These are phyloP conservation scores for Callyntrura guangdongensis DNA, from an alignment of 2,888 invertebrate genomes.

Conservation along the genomic window DNA sequence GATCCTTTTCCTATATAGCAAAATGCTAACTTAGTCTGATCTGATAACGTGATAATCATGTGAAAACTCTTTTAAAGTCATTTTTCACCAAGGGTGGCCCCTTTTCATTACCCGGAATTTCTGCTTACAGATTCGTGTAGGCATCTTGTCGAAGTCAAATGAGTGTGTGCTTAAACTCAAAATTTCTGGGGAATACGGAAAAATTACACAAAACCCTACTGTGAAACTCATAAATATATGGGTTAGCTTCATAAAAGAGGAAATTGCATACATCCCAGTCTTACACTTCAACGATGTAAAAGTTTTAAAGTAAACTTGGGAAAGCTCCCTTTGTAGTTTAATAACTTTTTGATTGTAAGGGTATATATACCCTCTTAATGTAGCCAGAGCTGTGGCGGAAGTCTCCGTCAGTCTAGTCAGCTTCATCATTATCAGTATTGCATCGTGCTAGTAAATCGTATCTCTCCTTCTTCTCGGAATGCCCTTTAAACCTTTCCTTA, in stretches of 20 bases:
- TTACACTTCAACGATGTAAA: neutral
- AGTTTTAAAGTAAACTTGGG: constrained; percentile 18
- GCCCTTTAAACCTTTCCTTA: constrained; percentile 15
- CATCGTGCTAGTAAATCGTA: constrained; percentile 12
- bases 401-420: constrained; percentile 5
- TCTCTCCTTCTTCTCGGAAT: neutral
- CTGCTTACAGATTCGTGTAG: neutral
- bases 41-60: neutral
- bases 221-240: neutral
- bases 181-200: too few relatives aligned
- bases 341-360: constrained; percentile 14
- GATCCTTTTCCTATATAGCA: neutral
- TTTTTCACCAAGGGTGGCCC: neutral
- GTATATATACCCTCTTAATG: constrained; percentile 23
- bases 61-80: neutral
- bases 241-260: neutral
- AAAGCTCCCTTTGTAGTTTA: constrained; percentile 24
- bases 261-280: neutral
- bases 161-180: neutral
- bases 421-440: constrained; percentile 3
- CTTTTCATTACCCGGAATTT: neutral
- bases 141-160: neutral
- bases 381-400: constrained; percentile 22
- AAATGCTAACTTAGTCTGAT: neutral
- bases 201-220: neutral